Conservation (phyloP, 37 sponge, comb jelly and placozoan species). For the Geodia barretti region DNA sequence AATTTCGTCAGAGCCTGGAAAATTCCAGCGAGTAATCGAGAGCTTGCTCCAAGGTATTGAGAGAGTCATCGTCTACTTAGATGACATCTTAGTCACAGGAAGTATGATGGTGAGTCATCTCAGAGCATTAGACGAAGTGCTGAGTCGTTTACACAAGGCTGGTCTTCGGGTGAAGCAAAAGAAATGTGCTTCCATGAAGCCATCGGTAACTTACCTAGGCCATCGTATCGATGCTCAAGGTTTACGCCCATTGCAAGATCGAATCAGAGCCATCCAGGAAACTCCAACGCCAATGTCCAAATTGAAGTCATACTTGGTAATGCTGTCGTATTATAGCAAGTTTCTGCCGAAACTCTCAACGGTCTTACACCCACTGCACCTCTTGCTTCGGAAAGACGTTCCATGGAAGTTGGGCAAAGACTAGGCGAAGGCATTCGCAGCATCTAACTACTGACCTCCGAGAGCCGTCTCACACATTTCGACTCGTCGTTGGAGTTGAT, state of each 20-base stretch:
- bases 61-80: no score
- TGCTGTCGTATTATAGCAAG: slow-evolving; percentile 28
- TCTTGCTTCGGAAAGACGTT: slow-evolving; percentile 12
- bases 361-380: slow-evolving; percentile 19
- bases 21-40: slow-evolving; percentile 46
- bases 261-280: slow-evolving; percentile 12
- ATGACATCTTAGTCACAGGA: no score
- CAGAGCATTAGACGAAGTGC: no score
- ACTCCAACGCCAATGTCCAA: slow-evolving; percentile 30
- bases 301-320: slow-evolving; percentile 40
- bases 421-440: slow-evolving; percentile 7
- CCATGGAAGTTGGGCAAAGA: slow-evolving; percentile 24
- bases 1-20: slow-evolving; percentile 34
- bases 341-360: slow-evolving; percentile 42
- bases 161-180: slow-evolving; percentile 28
- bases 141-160: slow-evolving; percentile 3
- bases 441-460: no score
- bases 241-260: slow-evolving; percentile 6
- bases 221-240: slow-evolving; percentile 26
- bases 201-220: slow-evolving; percentile 29
- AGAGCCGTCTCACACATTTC: no score
- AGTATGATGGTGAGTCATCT: no score
- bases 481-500: no score
- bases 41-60: slow-evolving; percentile 44
- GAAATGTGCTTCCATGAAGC: slow-evolving; percentile 21